Percentiles rank a stretch among this genome's conserved stretches.
Conservation (phyloP, 1,140 invertebrate species). For the Scaptodrosophila lebanonensis region DNA sequence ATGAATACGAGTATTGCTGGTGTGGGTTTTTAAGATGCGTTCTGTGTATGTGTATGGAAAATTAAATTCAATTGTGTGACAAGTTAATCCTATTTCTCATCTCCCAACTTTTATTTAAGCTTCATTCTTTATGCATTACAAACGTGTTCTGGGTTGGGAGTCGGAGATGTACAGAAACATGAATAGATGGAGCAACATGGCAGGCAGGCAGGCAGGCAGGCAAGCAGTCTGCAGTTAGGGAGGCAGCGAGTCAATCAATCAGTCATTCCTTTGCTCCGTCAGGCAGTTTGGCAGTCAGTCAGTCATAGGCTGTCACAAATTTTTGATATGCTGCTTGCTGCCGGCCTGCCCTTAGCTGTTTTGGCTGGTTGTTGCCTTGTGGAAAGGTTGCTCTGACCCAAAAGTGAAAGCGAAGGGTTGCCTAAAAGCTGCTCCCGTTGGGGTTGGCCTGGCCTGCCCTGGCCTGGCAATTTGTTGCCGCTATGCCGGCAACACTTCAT, state of each 20-base stretch:
- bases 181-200: constrained; percentile 39
- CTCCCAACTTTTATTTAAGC: constrained; percentile 74
- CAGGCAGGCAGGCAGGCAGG: constrained; percentile 33
- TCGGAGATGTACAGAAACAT: constrained; percentile 11
- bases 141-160: constrained; percentile 24
- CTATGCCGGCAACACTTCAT: constrained; percentile 56
- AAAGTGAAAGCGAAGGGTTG: constrained; percentile 72
- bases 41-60: constrained; percentile 51
- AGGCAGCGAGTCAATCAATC: constrained; percentile 18
- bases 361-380: too few species aligned
- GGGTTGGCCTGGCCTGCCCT: neutral
- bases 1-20: neutral
- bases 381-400: too few species aligned
- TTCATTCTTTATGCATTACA: constrained; percentile 75
- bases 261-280: constrained; percentile 13
- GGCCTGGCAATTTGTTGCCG: neutral
- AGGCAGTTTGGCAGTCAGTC: constrained; percentile 1
- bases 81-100: constrained; percentile 76
- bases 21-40: constrained; percentile 40
- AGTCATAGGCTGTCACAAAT: constrained; percentile 62
- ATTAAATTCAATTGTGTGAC: constrained; percentile 77
- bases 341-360: neutral
- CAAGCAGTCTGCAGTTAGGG: constrained; percentile 35
- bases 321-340: constrained; percentile 52
- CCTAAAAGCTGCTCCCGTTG: constrained; percentile 12